Evolutionary conservation across 2,888 invertebrate species (phyloP), one percentile per base, ranked within the genome.

Genomic region (Rhagonycha lutea): DNA sequence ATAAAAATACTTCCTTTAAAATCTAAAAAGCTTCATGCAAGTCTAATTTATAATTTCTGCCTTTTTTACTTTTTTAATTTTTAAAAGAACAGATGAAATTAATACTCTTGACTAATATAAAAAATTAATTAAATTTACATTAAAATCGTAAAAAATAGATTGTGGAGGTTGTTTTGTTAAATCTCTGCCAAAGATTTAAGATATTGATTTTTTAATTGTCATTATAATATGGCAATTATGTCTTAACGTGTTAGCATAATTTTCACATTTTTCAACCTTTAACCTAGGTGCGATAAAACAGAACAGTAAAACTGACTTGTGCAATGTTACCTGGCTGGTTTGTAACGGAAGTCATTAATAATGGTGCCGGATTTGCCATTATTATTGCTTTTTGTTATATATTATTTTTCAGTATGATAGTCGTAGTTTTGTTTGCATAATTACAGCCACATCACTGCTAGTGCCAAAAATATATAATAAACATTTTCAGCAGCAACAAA

Each of bases 11-110:
- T 61, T 67, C 65, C 62, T 72, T 74, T 70, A 63, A 72, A 74
- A 71, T 77, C 70, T 70, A 65, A 23, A n/a, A 23, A 14, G 26
- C 77, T 73, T 78, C 75, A 78, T 78, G 78, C 76, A 78, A 78
- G 78, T 78, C 75, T 78, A 78, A 78, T 78, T 78, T 73, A 76
- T 74, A 71, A 77, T 77, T 76, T 73, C 69, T 26, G 32, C 63
- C 60, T 62, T 74, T 76, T 68, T 68, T 18, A 60, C 75, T 71
- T 71, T 71, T 69, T 72, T 77, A 77, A 77, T 77, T 77, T 69
- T 70, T 77, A 77, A 76, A 76, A 74, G 72, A 70, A 61, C 68
- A 70, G 68, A 74, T 67, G 67, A n/a, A 61, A 18, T 18, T 18
- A 18, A 70, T 68, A 68, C 68, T 70, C 28, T 63, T 29, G 28